phyloP scores from a whole-genome alignment of 2,797 vertebrate species.

The Eulemur albifrons region DNA sequence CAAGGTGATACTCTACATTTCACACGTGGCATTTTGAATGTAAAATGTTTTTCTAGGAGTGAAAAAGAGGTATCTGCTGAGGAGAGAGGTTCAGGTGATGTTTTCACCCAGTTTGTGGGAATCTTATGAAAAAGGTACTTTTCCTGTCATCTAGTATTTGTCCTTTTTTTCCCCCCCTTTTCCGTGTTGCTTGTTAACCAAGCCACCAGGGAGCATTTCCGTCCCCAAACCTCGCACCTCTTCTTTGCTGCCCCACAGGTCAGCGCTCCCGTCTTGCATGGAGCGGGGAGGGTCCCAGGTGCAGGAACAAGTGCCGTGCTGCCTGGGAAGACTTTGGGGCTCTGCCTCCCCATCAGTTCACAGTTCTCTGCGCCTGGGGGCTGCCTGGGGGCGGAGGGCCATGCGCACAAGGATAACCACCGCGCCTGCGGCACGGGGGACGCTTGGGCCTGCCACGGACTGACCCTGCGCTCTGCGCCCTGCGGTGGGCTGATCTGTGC shows the following conservation, averaged over 20 bases:
- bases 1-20: background rate
- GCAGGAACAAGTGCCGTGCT: fast-evolving
- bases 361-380: fast-evolving
- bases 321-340: fast-evolving
- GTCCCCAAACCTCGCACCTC: fast-evolving
- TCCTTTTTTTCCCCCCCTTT: fast-evolving
- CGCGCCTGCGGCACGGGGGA: background rate
- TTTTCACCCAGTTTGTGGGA: fast-evolving
- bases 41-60: background rate
- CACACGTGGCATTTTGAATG: background rate
- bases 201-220: fast-evolving
- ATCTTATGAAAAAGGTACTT: fast-evolving
- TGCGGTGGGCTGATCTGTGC: no score
- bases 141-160: fast-evolving
- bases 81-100: background rate
- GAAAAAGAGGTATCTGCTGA: background rate
- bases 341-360: fast-evolving
- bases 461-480: fast-evolving
- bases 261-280: background rate
- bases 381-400: background rate
- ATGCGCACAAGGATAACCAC: fast-evolving
- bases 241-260: background rate
- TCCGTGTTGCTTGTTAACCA: background rate
- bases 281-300: fast-evolving
- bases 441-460: background rate